Base-by-base conservation (phyloP, 2,888 invertebrate genomes). In the Stenotaenia linearis region DNA sequence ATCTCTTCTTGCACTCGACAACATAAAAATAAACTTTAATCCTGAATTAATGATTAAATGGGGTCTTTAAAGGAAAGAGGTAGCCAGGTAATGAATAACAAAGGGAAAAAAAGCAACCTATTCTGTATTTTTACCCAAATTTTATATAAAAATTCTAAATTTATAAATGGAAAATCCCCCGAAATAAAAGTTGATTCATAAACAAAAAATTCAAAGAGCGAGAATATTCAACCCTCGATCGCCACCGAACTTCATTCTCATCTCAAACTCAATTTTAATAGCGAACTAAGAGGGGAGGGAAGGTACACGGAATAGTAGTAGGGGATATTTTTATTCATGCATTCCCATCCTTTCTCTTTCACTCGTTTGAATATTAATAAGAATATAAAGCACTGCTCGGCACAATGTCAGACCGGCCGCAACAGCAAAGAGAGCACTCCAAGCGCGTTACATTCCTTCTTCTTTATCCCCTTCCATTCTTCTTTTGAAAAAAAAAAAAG, bases 301-400 rank as follows among this genome's bases (percentile, higher is more conserved):
- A 50, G 50, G 50, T 69, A 69, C 23, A 25, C 25, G 25, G 7
- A 45, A 15, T n/a, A n/a, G 69, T 23, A 28, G 69, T 23, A 28
- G 25, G 69, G 69, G 69, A 69, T 69, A 69, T 69, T 69, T 69
- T 69, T 69, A 69, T 69, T 69, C 69, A 69, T 69, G 28, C 69
- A 69, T 69, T 69, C 69, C 69, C 69, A 69, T 69, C 69, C 50
- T 69, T 69, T 69, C 69, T 69, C 69, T 69, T 69, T 69, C 69
- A 69, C 69, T 69, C 69, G 23, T 50, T 69, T 69, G 69, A 69
- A 69, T 69, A 69, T 69, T 69, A 69, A 69, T 69, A 69, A 69
- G 69, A 69, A n/a, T 69, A 69, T 69, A 69, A 69, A 69, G 69
- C 69, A 69, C 69, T 69, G 69, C 69, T 69, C 69, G 69, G 69